Conservation (phyloP, 2,888 invertebrate species). For the Camptogramma bilineatum region DNA sequence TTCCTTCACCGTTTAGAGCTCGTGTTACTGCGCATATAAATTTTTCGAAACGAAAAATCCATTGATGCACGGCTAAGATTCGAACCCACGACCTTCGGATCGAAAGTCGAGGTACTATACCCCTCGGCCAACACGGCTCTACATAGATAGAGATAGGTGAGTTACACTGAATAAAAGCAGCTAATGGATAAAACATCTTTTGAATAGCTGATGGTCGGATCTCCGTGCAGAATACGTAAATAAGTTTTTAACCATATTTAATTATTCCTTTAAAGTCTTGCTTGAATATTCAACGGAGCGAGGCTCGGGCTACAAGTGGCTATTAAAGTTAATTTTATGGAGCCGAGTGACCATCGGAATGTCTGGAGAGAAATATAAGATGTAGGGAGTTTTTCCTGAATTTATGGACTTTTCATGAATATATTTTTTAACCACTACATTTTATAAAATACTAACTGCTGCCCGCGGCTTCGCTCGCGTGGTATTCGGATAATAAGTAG, state of each 20-base stretch:
- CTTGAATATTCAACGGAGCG: slow-evolving; percentile 74
- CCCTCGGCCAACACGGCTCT: too few relatives aligned
- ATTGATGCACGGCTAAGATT: too few relatives aligned
- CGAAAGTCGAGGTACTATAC: too few relatives aligned
- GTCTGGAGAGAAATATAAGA: slow-evolving; percentile 22
- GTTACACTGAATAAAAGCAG: slow-evolving; percentile 35
- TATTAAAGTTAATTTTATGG: slow-evolving; percentile 50
- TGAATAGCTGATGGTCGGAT: slow-evolving; percentile 74
- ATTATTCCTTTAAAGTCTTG: slow-evolving; percentile 73
- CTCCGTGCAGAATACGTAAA: slow-evolving; percentile 72
- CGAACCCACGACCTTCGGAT: too few relatives aligned
- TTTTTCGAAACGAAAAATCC: too few relatives aligned
- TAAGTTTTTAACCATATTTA: slow-evolving; percentile 78
- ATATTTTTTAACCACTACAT: background rate
- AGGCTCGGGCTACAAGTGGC: slow-evolving; percentile 47
- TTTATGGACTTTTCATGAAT: background rate
- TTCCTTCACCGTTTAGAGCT: too few relatives aligned
- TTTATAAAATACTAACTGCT: too few relatives aligned
- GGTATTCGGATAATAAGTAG: too few relatives aligned
- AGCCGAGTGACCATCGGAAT: slow-evolving; percentile 42
- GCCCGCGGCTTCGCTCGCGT: too few relatives aligned
- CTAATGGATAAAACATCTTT: slow-evolving; percentile 72
- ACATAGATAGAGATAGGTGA: background rate
- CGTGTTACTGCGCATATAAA: too few relatives aligned
- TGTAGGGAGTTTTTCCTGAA: slow-evolving; percentile 1